Conservation (phyloP, 2,888 invertebrate genomes). For the Trypoxylon attenuatum region DNA sequence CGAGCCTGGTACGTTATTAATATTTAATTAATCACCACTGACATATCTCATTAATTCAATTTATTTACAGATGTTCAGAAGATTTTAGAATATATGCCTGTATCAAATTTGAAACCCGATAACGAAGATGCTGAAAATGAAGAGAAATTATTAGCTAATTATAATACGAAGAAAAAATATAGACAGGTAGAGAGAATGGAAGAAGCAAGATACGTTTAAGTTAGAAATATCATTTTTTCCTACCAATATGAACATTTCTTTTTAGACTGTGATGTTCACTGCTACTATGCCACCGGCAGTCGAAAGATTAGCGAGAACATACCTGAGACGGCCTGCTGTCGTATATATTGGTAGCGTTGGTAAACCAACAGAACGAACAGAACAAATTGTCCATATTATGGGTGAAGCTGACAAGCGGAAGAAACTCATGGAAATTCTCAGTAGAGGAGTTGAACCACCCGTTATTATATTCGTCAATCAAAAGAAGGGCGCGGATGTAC, state of each 20-base stretch:
- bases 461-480: slow-evolving; percentile 99
- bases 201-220: too few relatives aligned
- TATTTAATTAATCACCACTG: neutral
- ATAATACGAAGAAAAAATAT: slow-evolving; percentile 96
- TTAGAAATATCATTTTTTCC: too few relatives aligned
- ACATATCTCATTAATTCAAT: neutral
- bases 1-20: slow-evolving; percentile 82
- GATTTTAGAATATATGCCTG: slow-evolving; percentile 98
- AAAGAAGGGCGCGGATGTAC: slow-evolving; percentile 99
- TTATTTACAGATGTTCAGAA: slow-evolving; percentile 87
- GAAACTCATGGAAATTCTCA: slow-evolving; percentile 95
- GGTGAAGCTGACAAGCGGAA: slow-evolving; percentile 97
- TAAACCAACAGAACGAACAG: slow-evolving; percentile 97
- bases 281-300: slow-evolving; percentile 99
- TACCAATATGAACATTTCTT: slow-evolving; percentile 16
- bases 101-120: slow-evolving; percentile 98
- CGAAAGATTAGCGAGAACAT: slow-evolving; percentile 95
- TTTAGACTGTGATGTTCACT: slow-evolving; percentile 99
- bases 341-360: slow-evolving; percentile 98
- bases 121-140: slow-evolving; percentile 98
- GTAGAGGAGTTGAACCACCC: slow-evolving; percentile 94
- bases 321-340: slow-evolving; percentile 95
- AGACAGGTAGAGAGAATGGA: slow-evolving; percentile 84
- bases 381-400: slow-evolving; percentile 97
- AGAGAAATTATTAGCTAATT: slow-evolving; percentile 91